Evolutionary conservation across 1,140 invertebrate species (phyloP).

Genomic region (Aphelenchoides fujianensis): DNA sequence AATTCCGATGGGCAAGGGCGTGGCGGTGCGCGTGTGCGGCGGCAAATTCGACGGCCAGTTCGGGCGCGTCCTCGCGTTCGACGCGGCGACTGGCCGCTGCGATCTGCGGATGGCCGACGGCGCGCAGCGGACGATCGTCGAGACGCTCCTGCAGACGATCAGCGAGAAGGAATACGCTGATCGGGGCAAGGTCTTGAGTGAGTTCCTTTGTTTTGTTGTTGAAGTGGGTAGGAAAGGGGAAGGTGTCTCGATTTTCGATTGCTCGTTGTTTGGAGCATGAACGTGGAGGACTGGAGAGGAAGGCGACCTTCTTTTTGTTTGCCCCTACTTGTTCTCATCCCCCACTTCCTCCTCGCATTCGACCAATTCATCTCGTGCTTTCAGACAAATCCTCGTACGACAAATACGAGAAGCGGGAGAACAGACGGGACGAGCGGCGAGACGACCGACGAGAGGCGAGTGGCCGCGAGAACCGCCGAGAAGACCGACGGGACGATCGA

Average conservation of each 20-base stretch:
- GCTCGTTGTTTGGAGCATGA: too few relatives aligned
- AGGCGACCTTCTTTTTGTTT: too few relatives aligned
- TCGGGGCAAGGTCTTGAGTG: conserved; percentile 21
- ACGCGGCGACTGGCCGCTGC: conserved; percentile 24
- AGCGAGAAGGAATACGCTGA: conserved; percentile 22
- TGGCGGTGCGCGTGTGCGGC: conserved; percentile 22
- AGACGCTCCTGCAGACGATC: conserved; percentile 27
- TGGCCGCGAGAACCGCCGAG: too few relatives aligned
- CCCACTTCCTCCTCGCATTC: background rate
- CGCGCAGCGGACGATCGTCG: conserved; percentile 12
- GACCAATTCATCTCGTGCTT: too few relatives aligned
- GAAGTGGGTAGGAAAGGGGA: too few relatives aligned
- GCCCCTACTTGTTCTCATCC: too few relatives aligned
- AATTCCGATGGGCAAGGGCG: background rate
- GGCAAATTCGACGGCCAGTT: conserved; percentile 29
- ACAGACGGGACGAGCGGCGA: too few relatives aligned
- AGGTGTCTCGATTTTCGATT: too few relatives aligned
- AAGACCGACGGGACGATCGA: background rate
- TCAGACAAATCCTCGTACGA: conserved; percentile 16
- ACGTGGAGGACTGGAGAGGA: too few relatives aligned
- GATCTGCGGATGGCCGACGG: conserved; percentile 18
- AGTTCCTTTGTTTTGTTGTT: too few relatives aligned
- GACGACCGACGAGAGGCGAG: too few relatives aligned
- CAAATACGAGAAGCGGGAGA: background rate
- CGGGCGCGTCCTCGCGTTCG: conserved; percentile 27